phyloP scores from a whole-genome alignment of 2,797 vertebrate species.

The Cynopterus sphinx region DNA sequence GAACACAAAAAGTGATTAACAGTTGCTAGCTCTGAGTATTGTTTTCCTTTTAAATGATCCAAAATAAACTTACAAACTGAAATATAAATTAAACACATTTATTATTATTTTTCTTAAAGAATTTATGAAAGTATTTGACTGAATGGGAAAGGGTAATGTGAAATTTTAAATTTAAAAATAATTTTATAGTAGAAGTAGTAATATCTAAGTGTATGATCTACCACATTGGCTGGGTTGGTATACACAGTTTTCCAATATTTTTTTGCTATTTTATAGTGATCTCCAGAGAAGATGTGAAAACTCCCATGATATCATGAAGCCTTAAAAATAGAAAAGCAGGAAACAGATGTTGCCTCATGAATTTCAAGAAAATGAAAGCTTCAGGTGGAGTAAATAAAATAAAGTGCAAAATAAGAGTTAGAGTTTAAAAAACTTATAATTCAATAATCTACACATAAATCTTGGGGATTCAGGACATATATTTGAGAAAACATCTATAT shows the following conservation, averaged over 20 bases:
- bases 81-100: not conserved
- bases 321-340: not conserved
- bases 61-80: slow-evolving; percentile 2
- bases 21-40: not conserved
- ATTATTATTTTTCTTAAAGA: not conserved
- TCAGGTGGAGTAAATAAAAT: not conserved
- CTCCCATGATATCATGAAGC: not conserved
- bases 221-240: not conserved
- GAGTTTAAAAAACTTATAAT: not conserved
- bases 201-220: not conserved
- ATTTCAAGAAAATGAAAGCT: slow-evolving; percentile 32
- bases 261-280: not conserved
- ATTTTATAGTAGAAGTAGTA: not conserved
- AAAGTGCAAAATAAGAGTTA: slow-evolving; percentile 51
- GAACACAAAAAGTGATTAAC: not conserved
- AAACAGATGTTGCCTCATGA: not conserved
- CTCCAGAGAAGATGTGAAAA: slow-evolving; percentile 47
- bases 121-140: not conserved
- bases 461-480: not conserved
- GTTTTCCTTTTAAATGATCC: not conserved
- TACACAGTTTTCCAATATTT: not conserved
- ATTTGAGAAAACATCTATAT: slow-evolving; percentile 35
- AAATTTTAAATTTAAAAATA: not conserved
- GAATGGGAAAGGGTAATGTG: not conserved
- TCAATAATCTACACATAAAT: not conserved